Evolutionary conservation across 2,888 invertebrate species (phyloP).

Genomic region (Sturmia bella): DNA sequence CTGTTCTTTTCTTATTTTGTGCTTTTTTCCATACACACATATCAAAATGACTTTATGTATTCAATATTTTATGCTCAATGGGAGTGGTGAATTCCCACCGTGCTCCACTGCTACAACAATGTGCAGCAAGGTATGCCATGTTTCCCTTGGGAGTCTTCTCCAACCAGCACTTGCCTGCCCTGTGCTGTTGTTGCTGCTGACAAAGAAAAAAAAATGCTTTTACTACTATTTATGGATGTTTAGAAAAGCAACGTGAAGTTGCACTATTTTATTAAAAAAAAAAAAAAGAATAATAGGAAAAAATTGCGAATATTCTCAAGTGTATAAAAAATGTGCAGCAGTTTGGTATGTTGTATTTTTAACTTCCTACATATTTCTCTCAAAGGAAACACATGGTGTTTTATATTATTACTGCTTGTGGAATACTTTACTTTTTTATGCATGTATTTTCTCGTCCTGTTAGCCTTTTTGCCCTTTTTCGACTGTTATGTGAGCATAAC

Average conservation of each 20-base stretch:
- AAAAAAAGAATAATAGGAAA: not conserved
- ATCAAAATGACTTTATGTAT: conserved; percentile 42
- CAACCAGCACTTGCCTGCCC: conserved; percentile 27
- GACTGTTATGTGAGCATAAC: conserved; percentile 42
- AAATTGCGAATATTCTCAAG: conserved; percentile 9
- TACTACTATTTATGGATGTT: conserved; percentile 45
- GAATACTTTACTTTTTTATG: conserved; percentile 47
- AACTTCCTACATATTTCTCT: conserved; percentile 30
- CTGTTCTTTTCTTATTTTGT: not conserved
- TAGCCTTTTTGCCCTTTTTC: not conserved
- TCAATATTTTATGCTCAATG: conserved; percentile 55
- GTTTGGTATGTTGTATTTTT: conserved; percentile 2
- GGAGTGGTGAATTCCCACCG: conserved; percentile 20
- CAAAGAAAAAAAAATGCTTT: conserved; percentile 8
- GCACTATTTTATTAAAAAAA: conserved; percentile 28
- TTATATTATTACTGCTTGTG: conserved; percentile 59
- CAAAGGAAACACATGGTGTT: conserved; percentile 66
- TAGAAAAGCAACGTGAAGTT: conserved; percentile 36
- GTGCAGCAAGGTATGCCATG: conserved; percentile 13
- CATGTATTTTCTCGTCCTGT: not conserved
- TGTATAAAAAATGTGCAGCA: conserved; percentile 13
- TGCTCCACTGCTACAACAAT: conserved; percentile 1
- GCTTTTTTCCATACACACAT: not conserved
- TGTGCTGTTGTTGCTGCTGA: conserved; percentile 19
- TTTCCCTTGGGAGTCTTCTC: not conserved